Evolutionary conservation across 2,113 vertebrate species (phyloP).

Genomic region (Istiophorus platypterus): DNA sequence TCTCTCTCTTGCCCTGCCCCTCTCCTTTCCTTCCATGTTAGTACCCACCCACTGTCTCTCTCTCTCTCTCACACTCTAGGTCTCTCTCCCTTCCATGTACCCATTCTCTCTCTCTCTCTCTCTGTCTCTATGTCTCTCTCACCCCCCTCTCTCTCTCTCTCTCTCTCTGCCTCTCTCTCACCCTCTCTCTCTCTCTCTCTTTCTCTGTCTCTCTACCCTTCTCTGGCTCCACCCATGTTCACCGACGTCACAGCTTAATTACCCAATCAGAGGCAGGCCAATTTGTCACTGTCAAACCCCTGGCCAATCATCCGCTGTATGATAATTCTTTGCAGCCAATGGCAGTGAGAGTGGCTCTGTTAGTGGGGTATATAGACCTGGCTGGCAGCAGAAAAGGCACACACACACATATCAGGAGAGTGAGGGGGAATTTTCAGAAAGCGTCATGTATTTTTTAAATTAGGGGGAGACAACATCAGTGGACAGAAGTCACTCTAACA

Average conservation of each 20-base stretch:
- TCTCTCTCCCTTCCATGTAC: background rate
- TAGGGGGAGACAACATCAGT: background rate
- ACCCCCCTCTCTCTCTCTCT: slow-evolving; percentile 16
- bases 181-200: background rate
- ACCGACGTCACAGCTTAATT: slow-evolving; percentile 46
- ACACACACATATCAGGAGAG: background rate
- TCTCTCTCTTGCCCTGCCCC: background rate
- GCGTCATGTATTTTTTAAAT: background rate
- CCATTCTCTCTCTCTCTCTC: slow-evolving; percentile 15
- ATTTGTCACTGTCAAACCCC: slow-evolving; percentile 72
- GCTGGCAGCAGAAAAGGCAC: background rate
- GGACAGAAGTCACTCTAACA: background rate
- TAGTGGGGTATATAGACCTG: slow-evolving; percentile 24
- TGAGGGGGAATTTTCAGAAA: fast-evolving
- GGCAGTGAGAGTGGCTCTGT: background rate
- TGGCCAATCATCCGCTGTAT: slow-evolving; percentile 49
- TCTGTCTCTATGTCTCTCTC: background rate
- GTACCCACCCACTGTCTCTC: background rate
- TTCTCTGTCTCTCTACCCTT: slow-evolving; percentile 13
- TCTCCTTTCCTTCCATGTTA: too few relatives aligned
- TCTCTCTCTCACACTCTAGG: slow-evolving; percentile 23
- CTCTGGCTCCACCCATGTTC: slow-evolving; percentile 20
- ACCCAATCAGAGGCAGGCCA: slow-evolving; percentile 54
- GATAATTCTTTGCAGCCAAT: slow-evolving; percentile 46
- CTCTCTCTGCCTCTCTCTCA: slow-evolving; percentile 9